Percentiles rank a stretch among this genome's conserved stretches.
Conservation (phyloP, 2,888 invertebrate genomes). For the Latrodectus hesperus region DNA sequence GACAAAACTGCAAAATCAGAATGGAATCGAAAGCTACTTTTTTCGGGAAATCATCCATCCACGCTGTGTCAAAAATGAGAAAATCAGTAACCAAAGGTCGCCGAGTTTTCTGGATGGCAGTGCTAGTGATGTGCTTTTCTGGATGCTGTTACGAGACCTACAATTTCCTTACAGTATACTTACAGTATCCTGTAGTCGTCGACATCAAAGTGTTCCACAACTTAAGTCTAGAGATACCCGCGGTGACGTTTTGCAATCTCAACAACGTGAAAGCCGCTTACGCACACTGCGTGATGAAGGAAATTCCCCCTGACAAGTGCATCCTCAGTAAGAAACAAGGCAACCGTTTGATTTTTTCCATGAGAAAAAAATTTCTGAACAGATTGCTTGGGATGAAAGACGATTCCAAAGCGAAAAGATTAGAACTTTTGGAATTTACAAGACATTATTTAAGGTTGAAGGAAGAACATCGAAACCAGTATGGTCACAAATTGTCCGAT, state of each 20-base stretch:
- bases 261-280: constrained; percentile 12
- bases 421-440: not conserved
- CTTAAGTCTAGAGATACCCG: constrained; percentile 8
- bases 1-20: too few species aligned
- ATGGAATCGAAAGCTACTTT: not conserved
- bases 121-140: not conserved
- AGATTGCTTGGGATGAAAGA: not conserved
- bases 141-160: constrained; percentile 20
- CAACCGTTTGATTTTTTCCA: not conserved
- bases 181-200: constrained; percentile 38
- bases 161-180: constrained; percentile 21
- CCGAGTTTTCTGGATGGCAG: constrained; percentile 3
- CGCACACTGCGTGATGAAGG: not conserved
- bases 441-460: constrained; percentile 18
- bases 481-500: constrained; percentile 22
- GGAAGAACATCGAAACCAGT: not conserved
- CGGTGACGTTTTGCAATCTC: constrained; percentile 40
- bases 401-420: not conserved
- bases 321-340: not conserved
- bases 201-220: not conserved
- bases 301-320: not conserved
- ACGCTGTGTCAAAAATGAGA: not conserved
- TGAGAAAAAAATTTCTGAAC: not conserved
- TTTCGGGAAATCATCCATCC: constrained; percentile 15
- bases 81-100: constrained; percentile 5